Percentiles rank a stretch among this genome's conserved stretches.
phyloP scores from a whole-genome alignment of 2,797 vertebrate species.

The Ceyx erithaca region DNA sequence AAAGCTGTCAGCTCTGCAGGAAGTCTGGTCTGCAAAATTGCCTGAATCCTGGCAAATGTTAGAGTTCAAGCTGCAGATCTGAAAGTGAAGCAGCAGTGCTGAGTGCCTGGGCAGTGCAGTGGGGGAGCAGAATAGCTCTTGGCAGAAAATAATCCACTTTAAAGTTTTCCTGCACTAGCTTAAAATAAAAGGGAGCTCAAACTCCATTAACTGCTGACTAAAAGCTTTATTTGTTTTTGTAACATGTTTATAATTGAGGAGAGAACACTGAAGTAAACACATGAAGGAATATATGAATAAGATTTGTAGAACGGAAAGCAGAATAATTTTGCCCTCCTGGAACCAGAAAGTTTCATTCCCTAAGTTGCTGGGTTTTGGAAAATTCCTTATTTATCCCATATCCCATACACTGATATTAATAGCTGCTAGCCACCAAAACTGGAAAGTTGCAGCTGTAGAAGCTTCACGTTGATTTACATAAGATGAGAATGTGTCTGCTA shows the following conservation, averaged over 20 bases:
- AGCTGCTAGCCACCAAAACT: background rate
- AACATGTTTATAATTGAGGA: background rate
- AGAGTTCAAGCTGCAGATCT: background rate
- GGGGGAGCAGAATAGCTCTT: background rate
- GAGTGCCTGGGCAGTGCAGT: background rate
- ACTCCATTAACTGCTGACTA: background rate
- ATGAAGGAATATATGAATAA: background rate
- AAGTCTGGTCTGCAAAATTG: background rate
- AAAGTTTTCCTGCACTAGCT: background rate
- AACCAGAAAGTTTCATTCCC: background rate
- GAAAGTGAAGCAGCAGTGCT: background rate
- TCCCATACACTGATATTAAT: background rate
- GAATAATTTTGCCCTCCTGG: background rate
- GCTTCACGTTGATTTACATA: background rate
- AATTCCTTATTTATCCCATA: background rate
- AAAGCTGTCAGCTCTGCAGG: background rate
- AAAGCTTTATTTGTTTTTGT: background rate
- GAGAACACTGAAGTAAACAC: background rate
- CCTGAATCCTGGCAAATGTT: background rate
- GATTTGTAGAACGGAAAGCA: background rate
- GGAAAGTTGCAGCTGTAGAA: background rate
- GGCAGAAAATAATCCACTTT: background rate
- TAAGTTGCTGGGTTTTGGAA: background rate
- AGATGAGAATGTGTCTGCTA: background rate
- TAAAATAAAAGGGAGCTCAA: background rate